Evolutionary conservation across 2,797 vertebrate genomes (phyloP).

Genomic region (Mus spretus): DNA sequence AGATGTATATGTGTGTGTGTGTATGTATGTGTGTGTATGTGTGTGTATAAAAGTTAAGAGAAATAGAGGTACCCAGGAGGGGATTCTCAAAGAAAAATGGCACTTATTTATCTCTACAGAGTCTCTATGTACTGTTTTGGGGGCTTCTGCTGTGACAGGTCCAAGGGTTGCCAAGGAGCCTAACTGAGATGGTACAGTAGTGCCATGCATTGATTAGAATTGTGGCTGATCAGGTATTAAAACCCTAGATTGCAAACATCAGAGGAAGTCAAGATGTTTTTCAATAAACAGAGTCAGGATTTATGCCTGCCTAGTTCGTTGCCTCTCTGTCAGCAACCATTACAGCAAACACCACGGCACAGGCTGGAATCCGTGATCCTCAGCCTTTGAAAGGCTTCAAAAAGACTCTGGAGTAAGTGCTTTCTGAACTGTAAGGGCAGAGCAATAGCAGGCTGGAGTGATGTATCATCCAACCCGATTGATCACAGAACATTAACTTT

Average conservation of each 20-base stretch:
- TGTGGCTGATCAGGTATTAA: background rate
- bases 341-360: background rate
- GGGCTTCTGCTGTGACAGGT: background rate
- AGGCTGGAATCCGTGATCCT: background rate
- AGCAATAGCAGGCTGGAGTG: background rate
- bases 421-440: constrained; percentile 5
- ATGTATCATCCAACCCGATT: background rate
- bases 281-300: background rate
- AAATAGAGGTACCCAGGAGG: background rate
- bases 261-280: background rate
- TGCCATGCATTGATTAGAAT: background rate
- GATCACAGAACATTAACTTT: background rate
- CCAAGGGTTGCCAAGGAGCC: background rate
- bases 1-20: no score
- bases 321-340: background rate
- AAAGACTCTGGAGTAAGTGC: background rate
- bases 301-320: background rate
- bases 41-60: background rate
- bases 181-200: background rate
- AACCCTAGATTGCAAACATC: background rate
- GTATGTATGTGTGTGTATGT: no score
- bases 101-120: background rate
- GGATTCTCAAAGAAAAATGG: background rate
- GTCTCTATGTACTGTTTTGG: background rate
- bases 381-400: background rate